These are phyloP conservation scores for Caerostris darwini DNA, from an alignment of 1,140 invertebrate genomes.

Conservation along the genomic window DNA sequence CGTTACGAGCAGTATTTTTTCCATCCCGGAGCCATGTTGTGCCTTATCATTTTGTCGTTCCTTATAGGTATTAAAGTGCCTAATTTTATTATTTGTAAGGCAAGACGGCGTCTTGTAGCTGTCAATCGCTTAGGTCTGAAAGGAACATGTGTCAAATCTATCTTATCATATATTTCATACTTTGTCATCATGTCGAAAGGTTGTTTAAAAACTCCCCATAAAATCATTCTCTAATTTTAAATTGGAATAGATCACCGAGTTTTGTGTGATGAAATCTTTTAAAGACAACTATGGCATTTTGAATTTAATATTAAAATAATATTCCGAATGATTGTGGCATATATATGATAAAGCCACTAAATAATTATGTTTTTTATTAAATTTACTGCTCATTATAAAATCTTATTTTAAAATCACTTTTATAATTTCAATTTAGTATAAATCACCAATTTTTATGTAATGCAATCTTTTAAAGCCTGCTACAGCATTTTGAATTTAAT, in stretches of 20 bases:
- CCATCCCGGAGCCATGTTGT: background rate
- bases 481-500: too few species aligned
- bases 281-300: background rate
- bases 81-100: constrained; percentile 29
- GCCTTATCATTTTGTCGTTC: background rate
- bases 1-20: background rate
- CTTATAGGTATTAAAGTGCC: constrained; percentile 29
- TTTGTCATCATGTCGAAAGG: background rate
- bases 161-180: background rate
- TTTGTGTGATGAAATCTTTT: background rate
- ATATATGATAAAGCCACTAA: too few species aligned
- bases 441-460: too few species aligned
- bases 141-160: background rate
- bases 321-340: background rate
- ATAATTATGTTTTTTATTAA: too few species aligned
- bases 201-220: background rate
- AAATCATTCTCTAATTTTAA: background rate
- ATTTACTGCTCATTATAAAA: too few species aligned
- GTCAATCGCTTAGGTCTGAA: background rate
- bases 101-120: background rate
- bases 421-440: too few species aligned
- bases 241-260: background rate
- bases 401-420: too few species aligned
- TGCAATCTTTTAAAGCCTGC: too few species aligned
- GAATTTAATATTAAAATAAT: background rate